These are phyloP conservation scores for Ispidina lecontei DNA, from an alignment of 2,797 vertebrate species.

Conservation along the genomic window DNA sequence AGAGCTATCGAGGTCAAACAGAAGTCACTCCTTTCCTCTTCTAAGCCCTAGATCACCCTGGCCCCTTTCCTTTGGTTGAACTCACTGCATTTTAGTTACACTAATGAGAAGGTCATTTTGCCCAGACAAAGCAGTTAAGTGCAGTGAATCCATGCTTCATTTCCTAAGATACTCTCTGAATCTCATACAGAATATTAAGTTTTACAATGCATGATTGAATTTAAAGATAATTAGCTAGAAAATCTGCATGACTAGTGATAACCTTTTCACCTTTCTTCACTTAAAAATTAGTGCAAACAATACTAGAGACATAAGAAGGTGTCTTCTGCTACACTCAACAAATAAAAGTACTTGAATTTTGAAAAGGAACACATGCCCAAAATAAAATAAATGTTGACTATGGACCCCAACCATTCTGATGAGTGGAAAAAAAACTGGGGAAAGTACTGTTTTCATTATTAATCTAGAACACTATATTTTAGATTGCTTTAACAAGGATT, in stretches of 20 bases:
- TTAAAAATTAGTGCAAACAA: not conserved
- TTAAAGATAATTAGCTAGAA: not conserved
- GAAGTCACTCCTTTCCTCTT: not conserved
- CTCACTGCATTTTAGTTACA: not conserved
- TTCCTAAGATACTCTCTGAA: not conserved
- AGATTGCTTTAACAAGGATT: not conserved
- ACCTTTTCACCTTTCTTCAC: not conserved
- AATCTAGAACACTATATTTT: not conserved
- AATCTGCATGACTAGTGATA: not conserved
- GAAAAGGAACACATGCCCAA: not conserved
- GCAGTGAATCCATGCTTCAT: not conserved
- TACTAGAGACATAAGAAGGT: not conserved
- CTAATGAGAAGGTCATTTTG: not conserved
- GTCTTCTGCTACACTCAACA: not conserved
- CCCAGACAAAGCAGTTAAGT: not conserved
- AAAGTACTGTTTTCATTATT: not conserved
- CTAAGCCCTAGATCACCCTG: not conserved
- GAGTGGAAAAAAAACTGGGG: not conserved
- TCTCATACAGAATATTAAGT: not conserved
- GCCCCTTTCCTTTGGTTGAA: not conserved
- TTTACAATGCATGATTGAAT: not conserved
- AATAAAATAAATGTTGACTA: not conserved
- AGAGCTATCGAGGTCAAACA: not conserved
- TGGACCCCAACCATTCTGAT: not conserved
- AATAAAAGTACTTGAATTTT: not conserved